These are phyloP conservation scores for Hipparchia semele DNA, from an alignment of 2,888 invertebrate genomes.

Conservation along the genomic window DNA sequence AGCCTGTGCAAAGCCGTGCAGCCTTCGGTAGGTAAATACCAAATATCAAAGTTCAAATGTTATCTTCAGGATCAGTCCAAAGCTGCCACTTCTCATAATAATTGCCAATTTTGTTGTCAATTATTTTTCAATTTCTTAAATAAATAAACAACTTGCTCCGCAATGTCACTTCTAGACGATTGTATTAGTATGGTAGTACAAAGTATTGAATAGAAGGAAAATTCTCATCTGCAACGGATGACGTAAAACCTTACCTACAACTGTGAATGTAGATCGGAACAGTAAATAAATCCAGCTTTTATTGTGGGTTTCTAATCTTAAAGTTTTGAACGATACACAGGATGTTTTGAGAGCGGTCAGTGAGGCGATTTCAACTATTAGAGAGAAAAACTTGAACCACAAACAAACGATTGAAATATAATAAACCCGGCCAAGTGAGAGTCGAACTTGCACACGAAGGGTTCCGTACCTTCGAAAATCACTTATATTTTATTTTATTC, in stretches of 20 bases:
- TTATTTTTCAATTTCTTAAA: background rate
- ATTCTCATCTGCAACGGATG: constrained; percentile 7
- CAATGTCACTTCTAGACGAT: constrained; percentile 8
- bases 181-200: background rate
- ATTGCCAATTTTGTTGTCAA: background rate
- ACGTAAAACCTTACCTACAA: background rate
- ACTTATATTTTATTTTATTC: no score
- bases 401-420: no score
- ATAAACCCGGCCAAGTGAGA: no score
- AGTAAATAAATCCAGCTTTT: background rate
- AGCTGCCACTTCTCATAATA: background rate
- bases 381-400: no score
- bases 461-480: no score
- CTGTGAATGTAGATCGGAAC: constrained; percentile 8
- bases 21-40: no score
- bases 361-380: no score
- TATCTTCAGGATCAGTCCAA: background rate
- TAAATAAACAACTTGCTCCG: background rate
- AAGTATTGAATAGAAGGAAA: constrained; percentile 9
- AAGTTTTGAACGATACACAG: background rate
- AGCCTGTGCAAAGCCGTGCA: no score
- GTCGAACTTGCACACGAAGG: no score
- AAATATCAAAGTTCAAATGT: background rate
- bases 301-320: background rate
- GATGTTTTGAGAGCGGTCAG: no score